A percentile compares a stretch with the other conserved stretches of the same genome.
phyloP scores from a whole-genome alignment of 2,888 invertebrate species.

The Polyommatus icarus region DNA sequence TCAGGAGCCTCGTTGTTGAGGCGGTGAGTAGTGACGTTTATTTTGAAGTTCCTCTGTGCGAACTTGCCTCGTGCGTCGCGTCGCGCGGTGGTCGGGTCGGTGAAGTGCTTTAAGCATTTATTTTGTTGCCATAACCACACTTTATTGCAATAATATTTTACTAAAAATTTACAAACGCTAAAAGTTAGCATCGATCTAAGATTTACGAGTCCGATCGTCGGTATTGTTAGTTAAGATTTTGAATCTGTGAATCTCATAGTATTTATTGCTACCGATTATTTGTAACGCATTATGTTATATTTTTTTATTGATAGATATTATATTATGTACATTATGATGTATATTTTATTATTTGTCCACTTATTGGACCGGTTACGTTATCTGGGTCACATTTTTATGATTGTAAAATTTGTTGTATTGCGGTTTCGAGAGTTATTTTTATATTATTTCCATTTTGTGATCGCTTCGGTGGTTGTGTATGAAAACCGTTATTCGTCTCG shows the following conservation, averaged over 20 bases:
- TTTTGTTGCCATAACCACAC: constrained; percentile 81
- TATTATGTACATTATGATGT: constrained; percentile 81
- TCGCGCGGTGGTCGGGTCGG: constrained; percentile 74
- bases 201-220: constrained; percentile 73
- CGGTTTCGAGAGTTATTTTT: constrained; percentile 65
- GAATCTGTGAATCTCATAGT: constrained; percentile 81
- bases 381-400: constrained; percentile 71
- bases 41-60: constrained; percentile 78
- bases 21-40: constrained; percentile 57
- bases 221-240: constrained; percentile 80
- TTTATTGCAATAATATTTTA: constrained; percentile 80
- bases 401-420: constrained; percentile 77
- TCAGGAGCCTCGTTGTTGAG: constrained; percentile 66
- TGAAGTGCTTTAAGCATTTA: constrained; percentile 82
- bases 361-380: constrained; percentile 74
- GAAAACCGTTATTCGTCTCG: constrained; percentile 62
- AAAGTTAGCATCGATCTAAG: constrained; percentile 71
- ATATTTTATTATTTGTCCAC: constrained; percentile 78
- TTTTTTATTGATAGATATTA: constrained; percentile 75
- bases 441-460: constrained; percentile 63
- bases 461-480: constrained; percentile 61
- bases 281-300: constrained; percentile 76
- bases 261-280: constrained; percentile 79
- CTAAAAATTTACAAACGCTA: constrained; percentile 73
- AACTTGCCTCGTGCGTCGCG: constrained; percentile 63